Base-by-base conservation (phyloP, 2,797 vertebrate species). In the Ambastaia sidthimunki region DNA sequence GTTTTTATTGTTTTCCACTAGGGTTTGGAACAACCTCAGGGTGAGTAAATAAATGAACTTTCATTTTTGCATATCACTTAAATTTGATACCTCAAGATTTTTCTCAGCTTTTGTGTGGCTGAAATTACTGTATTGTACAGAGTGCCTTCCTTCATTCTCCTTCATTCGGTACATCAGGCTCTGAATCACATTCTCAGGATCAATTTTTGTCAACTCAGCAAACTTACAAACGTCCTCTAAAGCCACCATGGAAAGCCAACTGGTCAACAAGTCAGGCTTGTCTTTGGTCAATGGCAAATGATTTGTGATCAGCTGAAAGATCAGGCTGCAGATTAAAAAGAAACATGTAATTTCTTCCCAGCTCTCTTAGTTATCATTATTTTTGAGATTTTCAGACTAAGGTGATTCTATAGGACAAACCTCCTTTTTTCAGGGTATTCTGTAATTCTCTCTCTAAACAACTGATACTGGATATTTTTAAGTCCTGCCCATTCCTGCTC, bases 111-210 rank as follows among this genome's bases (percentile, higher is more conserved):
- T 0, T 0, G 0, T 0, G 80, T 12, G 37, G 1, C 4, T 18
- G 3, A 0, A 0, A 74, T 80, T 7, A 28, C 1, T 72, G 7
- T 4, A 3, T 31, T 78, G 57, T 1, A 0, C 1, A 0, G 0
- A 1, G 25, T 66, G 66, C 5, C 4, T 44, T 44, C 10, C 41
- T 44, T 44, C 75, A 59, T 47, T 74, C 0, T 28, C 41, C 4
- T 67, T 34, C 62, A 92, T 63, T n/a, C 93, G 87, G 80, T 86
- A 92, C 44, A 90, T 4, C 83, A 93, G 82, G 81, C 83, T 87
- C 86, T 94, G 93, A 86, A 92, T 88, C 74, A 94, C 48, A 3
- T 91, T 71, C 31, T 93, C 91, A n/a, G 80, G 70, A n/a, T 0
- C 1, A 1, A 77, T 47, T 4, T 31, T 55, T 0, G 83, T 84